phyloP scores from a whole-genome alignment of 2,797 vertebrate species.

The Cichlasoma orientale region DNA sequence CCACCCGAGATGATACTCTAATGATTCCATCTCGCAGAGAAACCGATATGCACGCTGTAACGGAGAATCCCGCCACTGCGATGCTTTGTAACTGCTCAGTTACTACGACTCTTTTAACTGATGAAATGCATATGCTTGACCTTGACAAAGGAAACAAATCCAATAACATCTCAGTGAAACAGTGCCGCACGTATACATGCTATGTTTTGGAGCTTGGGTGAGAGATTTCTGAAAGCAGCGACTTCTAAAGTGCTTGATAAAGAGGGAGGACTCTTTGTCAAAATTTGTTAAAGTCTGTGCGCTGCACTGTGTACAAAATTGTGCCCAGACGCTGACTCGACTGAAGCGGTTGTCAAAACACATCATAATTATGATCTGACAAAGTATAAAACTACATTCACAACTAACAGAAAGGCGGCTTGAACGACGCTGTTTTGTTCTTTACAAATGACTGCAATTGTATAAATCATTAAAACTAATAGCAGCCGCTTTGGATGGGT shows the following conservation, averaged over 20 bases:
- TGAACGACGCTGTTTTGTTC: background rate
- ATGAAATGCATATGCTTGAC: slow-evolving; percentile 31
- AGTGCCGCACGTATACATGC: background rate
- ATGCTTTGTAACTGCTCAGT: slow-evolving; percentile 3
- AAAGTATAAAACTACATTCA: slow-evolving; percentile 37
- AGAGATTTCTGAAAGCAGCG: background rate
- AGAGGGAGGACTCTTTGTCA: slow-evolving; percentile 50
- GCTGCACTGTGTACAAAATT: slow-evolving; percentile 20
- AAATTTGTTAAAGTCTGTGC: slow-evolving; percentile 46
- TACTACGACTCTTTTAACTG: slow-evolving; percentile 24
- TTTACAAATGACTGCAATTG: background rate
- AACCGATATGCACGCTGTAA: slow-evolving; percentile 41
- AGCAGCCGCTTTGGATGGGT: background rate
- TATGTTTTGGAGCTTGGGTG: background rate
- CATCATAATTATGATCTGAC: slow-evolving; percentile 52
- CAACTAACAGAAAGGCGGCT: slow-evolving; percentile 1
- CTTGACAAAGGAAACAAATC: slow-evolving; percentile 34
- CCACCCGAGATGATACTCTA: slow-evolving; percentile 22
- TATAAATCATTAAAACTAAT: background rate
- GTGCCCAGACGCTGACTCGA: slow-evolving; percentile 46
- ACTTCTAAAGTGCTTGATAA: slow-evolving; percentile 30
- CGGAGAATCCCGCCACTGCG: slow-evolving; percentile 15
- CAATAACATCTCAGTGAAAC: background rate
- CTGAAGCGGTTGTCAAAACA: slow-evolving; percentile 54
- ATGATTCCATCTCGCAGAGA: slow-evolving; percentile 43